Evolutionary conservation across 2,888 invertebrate genomes (phyloP).

Genomic region (Augiades crinisus): DNA sequence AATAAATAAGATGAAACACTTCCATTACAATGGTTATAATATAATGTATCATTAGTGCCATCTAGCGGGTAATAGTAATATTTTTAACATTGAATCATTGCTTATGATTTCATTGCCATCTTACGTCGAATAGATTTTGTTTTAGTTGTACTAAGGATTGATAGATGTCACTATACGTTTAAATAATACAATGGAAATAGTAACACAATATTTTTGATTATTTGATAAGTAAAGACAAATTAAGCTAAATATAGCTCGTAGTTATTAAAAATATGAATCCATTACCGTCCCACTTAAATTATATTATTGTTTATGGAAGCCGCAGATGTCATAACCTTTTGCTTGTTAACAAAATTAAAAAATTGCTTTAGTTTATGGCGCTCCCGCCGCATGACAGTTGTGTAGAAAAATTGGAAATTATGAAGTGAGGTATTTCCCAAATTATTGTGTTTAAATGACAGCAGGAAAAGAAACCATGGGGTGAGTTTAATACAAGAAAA

Average conservation of each 20-base stretch:
- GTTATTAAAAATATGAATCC: no score
- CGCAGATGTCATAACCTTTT: constrained; percentile 14
- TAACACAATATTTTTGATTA: not conserved
- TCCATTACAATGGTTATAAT: no score
- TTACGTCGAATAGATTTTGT: not conserved
- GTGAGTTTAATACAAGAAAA: constrained; percentile 71
- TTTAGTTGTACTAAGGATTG: not conserved
- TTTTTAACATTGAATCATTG: not conserved
- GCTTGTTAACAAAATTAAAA: constrained; percentile 22
- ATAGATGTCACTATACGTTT: constrained; percentile 8
- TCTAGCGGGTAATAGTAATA: constrained; percentile 14
- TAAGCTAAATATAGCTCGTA: no score
- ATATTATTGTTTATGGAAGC: constrained; percentile 20
- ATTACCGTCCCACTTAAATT: no score
- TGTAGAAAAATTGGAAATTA: constrained; percentile 41
- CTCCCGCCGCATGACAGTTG: constrained; percentile 42
- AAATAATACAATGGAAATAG: no score
- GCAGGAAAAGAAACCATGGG: constrained; percentile 92
- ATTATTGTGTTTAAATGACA: constrained; percentile 85
- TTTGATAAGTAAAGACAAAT: not conserved
- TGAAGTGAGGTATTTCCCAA: constrained; percentile 52
- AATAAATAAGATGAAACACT: no score
- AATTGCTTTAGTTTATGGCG: constrained; percentile 37
- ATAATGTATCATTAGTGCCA: constrained; percentile 7
- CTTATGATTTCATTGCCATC: not conserved